Conservation (phyloP, 1,140 invertebrate genomes). For the Odontomachus brunneus region DNA sequence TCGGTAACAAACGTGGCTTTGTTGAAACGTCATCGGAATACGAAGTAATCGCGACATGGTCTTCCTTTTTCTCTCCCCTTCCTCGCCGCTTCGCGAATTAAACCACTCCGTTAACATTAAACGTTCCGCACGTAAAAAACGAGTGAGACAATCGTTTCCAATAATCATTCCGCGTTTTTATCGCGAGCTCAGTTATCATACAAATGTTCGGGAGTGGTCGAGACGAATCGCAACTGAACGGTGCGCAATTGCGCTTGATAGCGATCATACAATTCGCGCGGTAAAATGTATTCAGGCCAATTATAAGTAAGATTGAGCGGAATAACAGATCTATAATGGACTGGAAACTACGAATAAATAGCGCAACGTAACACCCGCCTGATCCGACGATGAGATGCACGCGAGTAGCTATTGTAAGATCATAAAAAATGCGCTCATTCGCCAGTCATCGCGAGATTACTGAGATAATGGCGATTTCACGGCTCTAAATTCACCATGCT, state of each 20-base stretch:
- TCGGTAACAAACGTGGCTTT: constrained; percentile 72
- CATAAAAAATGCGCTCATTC: background rate
- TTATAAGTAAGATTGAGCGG: too few species aligned
- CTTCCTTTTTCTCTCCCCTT: background rate
- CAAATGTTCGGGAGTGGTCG: constrained; percentile 4
- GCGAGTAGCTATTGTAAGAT: too few species aligned
- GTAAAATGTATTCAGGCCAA: too few species aligned
- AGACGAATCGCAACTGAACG: background rate
- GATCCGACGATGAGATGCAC: too few species aligned
- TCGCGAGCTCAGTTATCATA: constrained; percentile 20
- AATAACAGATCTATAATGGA: too few species aligned
- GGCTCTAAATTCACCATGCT: background rate
- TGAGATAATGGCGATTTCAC: too few species aligned
- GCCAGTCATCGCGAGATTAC: background rate
- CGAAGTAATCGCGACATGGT: constrained; percentile 38
- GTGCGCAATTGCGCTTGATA: background rate
- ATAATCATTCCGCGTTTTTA: too few species aligned
- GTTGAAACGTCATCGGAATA: constrained; percentile 64
- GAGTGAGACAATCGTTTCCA: background rate
- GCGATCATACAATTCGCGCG: too few species aligned
- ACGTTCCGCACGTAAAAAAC: constrained; percentile 60
- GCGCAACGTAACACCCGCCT: too few species aligned
- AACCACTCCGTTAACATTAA: constrained; percentile 62
- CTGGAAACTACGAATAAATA: too few species aligned
- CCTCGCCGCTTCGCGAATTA: constrained; percentile 7